Evolutionary conservation across 2,888 invertebrate species (phyloP), one percentile per base, ranked within the genome.

Genomic region (Apamea monoglypha): DNA sequence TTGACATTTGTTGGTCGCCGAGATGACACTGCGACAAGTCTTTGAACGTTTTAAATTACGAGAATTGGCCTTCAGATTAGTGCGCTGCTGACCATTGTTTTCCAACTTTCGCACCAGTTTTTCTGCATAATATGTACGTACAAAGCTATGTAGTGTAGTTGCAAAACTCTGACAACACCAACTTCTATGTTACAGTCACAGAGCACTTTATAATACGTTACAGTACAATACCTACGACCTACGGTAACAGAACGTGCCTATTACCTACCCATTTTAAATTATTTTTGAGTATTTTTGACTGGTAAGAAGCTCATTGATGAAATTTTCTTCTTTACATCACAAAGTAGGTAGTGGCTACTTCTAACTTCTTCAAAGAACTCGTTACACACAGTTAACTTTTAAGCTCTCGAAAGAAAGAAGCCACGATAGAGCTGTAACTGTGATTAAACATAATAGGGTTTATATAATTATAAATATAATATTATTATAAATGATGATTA

Each of bases 81-180:
- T 73, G 40, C 40, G 32, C 50, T 69, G 18, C 40, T 59, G 40
- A n/a, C 78, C 40, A 69, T 82, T 82, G 68, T 84, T 79, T 84
- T 64, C 72, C 71, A 79, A 84, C 63, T 59, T 73, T 69, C 8
- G 50, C 50, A 70, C 61, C 25, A 69, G 59, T 73, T 73, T 84
- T 84, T 79, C 36, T 73, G 72, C 68, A 69, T 78, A 71, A 71
- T 68, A 64, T 44, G 1, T 64, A 64, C 53, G 5, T 36, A 25
- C 29, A 66, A 40, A 72, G 25, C 56, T 29, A n/a, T n/a, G n/a
- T n/a, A 63, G 40, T 69, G 16, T 67, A 32, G 44, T 80, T 59
- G 18, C 74, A 81, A 18, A 73, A 80, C 59, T 80, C 64, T 3
- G 12, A 16, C 50, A 81, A 10, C n/a, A 70, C 29, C 5, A 56